Conservation (phyloP, 2,113 vertebrate genomes). For the Thomomys bottae region DNA sequence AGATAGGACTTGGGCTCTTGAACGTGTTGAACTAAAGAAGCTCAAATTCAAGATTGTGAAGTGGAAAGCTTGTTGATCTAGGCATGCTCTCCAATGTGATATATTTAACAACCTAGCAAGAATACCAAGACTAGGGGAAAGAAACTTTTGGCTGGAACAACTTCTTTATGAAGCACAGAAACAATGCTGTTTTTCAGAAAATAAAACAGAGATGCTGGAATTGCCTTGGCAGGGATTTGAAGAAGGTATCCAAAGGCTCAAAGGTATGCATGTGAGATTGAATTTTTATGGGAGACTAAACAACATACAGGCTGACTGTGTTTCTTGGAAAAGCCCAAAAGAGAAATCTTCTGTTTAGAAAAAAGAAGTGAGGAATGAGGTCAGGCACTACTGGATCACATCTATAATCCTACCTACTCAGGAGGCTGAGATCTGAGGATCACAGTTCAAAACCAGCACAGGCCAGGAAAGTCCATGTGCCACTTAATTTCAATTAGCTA, state of each 20-base stretch:
- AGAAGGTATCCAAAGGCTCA: constrained; percentile 2
- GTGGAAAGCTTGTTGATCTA: neutral
- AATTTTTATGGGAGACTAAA: constrained; percentile 2
- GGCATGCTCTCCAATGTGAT: neutral
- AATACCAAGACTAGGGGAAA: neutral
- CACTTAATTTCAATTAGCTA: too few species aligned
- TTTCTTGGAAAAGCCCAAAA: neutral
- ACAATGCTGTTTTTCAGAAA: constrained; percentile 1
- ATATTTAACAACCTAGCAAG: constrained; percentile 24
- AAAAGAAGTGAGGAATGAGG: neutral
- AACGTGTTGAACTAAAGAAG: constrained; percentile 29
- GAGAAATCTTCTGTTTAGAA: neutral
- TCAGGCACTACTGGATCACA: too few species aligned
- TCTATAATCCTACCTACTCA: too few species aligned
- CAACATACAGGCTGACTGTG: neutral
- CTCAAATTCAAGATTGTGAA: neutral
- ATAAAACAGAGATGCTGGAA: constrained; percentile 20
- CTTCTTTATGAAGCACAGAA: constrained; percentile 14
- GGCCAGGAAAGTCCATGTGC: too few species aligned
- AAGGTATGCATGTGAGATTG: neutral
- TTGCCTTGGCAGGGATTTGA: constrained; percentile 10
- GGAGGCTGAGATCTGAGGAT: too few species aligned
- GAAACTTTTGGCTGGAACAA: neutral
- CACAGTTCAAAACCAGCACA: too few species aligned
- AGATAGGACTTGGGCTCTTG: neutral